A percentile compares a stretch with the other conserved stretches of the same genome.
These are phyloP conservation scores for Goniozus legneri DNA, from an alignment of 1,140 invertebrate genomes.

Conservation along the genomic window DNA sequence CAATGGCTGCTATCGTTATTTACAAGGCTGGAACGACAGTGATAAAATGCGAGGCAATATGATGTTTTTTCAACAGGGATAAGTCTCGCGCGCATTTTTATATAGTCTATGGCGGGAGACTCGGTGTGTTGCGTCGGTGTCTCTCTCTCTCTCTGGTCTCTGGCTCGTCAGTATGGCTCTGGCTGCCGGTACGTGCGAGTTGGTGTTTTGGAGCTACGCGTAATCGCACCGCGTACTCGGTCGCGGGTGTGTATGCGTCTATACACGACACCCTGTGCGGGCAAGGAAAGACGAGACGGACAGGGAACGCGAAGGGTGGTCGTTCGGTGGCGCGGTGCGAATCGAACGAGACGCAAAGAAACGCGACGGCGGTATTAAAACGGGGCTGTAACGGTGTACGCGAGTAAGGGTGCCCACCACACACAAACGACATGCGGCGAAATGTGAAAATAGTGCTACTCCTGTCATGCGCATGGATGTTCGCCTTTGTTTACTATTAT, in stretches of 20 bases:
- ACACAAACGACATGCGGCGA: constrained; percentile 49
- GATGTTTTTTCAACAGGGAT: too few relatives aligned
- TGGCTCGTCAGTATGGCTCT: constrained; percentile 41
- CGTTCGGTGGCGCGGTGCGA: not conserved
- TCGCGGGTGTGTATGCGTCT: constrained; percentile 25
- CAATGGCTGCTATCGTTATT: too few relatives aligned
- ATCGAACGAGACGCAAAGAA: constrained; percentile 4
- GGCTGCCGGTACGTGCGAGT: constrained; percentile 36
- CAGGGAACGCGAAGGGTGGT: constrained; percentile 12
- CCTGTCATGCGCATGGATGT: constrained; percentile 58
- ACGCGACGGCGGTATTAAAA: not conserved
- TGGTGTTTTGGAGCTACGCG: constrained; percentile 12
- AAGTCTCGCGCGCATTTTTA: too few relatives aligned
- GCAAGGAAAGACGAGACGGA: not conserved
- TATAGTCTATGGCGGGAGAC: too few relatives aligned
- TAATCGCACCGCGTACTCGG: constrained; percentile 15
- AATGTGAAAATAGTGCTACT: constrained; percentile 58
- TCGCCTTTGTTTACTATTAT: constrained; percentile 58
- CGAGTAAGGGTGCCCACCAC: not conserved
- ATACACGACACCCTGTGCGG: too few relatives aligned
- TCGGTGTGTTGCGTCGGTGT: not conserved
- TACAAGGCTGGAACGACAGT: too few relatives aligned
- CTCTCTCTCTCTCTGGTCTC: not conserved
- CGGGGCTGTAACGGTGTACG: not conserved
- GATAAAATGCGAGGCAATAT: too few relatives aligned